Percentiles rank a stretch among this genome's conserved stretches.
phyloP scores from a whole-genome alignment of 2,888 invertebrate genomes.

The Herminia tarsipennalis region DNA sequence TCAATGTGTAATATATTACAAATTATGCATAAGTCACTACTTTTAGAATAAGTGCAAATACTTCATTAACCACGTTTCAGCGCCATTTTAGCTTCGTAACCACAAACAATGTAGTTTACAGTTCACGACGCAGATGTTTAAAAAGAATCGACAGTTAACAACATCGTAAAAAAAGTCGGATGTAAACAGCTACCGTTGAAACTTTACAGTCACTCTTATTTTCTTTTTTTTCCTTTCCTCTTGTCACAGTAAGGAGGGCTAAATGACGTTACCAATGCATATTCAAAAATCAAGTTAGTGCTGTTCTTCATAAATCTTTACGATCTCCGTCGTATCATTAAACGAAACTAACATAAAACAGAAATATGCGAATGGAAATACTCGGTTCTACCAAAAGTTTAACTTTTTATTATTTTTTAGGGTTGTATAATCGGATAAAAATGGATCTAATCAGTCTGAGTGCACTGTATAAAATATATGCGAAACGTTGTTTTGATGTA shows the following conservation, averaged over 20 bases:
- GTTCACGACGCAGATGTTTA: constrained; percentile 80
- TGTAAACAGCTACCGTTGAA: constrained; percentile 80
- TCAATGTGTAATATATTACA: neutral
- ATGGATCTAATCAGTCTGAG: constrained; percentile 37
- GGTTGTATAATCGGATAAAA: constrained; percentile 17
- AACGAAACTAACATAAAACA: constrained; percentile 25
- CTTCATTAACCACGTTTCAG: constrained; percentile 45
- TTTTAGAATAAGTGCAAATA: constrained; percentile 29
- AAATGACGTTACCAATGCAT: constrained; percentile 5
- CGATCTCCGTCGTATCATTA: constrained; percentile 35
- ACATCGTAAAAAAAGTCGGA: constrained; percentile 80
- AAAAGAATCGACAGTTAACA: constrained; percentile 84
- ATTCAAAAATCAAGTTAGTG: constrained; percentile 17
- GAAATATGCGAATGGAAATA: constrained; percentile 1
- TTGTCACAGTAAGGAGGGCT: constrained; percentile 33
- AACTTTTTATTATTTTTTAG: too few relatives aligned
- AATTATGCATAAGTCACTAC: neutral
- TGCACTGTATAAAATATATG: constrained; percentile 29
- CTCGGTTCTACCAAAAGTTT: constrained; percentile 19
- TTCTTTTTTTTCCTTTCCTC: constrained; percentile 49
- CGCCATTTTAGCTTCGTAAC: constrained; percentile 64
- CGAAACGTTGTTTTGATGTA: too few relatives aligned
- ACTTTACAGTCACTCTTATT: constrained; percentile 77
- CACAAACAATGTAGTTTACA: constrained; percentile 81
- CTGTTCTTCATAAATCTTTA: constrained; percentile 29